phyloP scores from a whole-genome alignment of 2,113 vertebrate species.

The Pterocles gutturalis region DNA sequence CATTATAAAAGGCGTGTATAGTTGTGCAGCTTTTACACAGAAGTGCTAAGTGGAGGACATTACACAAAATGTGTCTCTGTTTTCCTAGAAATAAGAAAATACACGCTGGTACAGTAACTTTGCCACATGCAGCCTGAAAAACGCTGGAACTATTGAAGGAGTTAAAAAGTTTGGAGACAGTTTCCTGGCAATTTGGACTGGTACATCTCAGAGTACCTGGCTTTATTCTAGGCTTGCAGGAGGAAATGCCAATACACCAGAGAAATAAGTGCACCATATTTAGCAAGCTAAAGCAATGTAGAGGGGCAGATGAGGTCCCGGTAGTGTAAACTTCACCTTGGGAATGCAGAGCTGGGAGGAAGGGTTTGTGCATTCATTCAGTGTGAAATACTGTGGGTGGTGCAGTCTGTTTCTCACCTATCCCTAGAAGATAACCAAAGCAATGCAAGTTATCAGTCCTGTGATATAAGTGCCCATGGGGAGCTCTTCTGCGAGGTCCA shows the following conservation, averaged over 20 bases:
- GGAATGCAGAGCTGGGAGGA: neutral
- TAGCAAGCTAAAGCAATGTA: neutral
- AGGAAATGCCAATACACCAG: neutral
- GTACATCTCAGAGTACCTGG: neutral
- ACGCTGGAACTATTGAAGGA: neutral
- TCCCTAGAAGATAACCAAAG: neutral
- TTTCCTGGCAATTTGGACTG: neutral
- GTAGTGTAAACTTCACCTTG: neutral
- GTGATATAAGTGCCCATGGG: neutral
- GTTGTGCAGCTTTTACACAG: neutral
- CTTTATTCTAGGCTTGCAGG: neutral
- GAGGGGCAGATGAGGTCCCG: neutral
- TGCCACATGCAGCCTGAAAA: neutral
- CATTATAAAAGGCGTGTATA: neutral
- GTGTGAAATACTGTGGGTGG: neutral
- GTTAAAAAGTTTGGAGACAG: neutral
- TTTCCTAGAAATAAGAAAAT: neutral
- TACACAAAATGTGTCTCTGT: neutral
- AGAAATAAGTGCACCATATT: neutral
- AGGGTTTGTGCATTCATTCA: neutral
- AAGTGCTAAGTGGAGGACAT: neutral
- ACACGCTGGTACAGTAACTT: neutral
- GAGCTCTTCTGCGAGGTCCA: neutral
- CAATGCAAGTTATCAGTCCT: neutral
- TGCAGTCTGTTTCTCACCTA: neutral